Percentiles rank a stretch among this genome's conserved stretches.
These are phyloP conservation scores for Volucella zonaria DNA, from an alignment of 2,888 invertebrate genomes.

Conservation along the genomic window DNA sequence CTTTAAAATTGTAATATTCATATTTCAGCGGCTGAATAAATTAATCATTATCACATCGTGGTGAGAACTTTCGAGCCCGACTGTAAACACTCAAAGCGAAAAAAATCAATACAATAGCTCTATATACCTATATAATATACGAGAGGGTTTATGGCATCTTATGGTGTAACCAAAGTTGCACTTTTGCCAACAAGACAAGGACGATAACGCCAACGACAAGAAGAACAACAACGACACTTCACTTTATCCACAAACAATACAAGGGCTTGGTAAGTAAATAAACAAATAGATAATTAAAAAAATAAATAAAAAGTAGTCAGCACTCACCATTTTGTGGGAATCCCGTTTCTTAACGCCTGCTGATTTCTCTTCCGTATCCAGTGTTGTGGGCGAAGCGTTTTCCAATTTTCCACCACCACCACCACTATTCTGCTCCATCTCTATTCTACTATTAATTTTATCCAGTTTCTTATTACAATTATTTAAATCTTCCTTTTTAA, in stretches of 20 bases:
- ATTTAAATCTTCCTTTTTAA: conserved; percentile 42
- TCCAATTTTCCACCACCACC: conserved; percentile 23
- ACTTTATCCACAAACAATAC: background rate
- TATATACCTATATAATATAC: conserved; percentile 4
- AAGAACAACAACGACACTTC: conserved; percentile 36
- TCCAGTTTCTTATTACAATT: conserved; percentile 50
- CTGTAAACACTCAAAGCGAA: conserved; percentile 41
- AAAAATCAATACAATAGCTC: conserved; percentile 62
- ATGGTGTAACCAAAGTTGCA: conserved; percentile 50
- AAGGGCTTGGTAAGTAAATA: background rate
- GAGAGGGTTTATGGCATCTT: conserved; percentile 6
- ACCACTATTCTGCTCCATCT: conserved; percentile 49
- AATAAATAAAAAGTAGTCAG: background rate
- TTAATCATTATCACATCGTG: background rate
- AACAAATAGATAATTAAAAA: conserved; percentile 26
- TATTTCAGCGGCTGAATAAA: too few relatives aligned
- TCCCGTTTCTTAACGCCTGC: conserved; percentile 71
- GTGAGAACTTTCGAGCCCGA: conserved; percentile 35
- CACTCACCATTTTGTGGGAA: conserved; percentile 75
- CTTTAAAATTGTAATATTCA: too few relatives aligned
- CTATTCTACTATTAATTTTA: conserved; percentile 9
- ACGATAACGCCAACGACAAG: conserved; percentile 36
- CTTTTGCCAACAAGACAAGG: conserved; percentile 67
- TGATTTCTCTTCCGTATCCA: conserved; percentile 51
- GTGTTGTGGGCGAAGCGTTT: conserved; percentile 48